phyloP scores from a whole-genome alignment of 2,888 invertebrate species.

The Synanthedon formicaeformis region DNA sequence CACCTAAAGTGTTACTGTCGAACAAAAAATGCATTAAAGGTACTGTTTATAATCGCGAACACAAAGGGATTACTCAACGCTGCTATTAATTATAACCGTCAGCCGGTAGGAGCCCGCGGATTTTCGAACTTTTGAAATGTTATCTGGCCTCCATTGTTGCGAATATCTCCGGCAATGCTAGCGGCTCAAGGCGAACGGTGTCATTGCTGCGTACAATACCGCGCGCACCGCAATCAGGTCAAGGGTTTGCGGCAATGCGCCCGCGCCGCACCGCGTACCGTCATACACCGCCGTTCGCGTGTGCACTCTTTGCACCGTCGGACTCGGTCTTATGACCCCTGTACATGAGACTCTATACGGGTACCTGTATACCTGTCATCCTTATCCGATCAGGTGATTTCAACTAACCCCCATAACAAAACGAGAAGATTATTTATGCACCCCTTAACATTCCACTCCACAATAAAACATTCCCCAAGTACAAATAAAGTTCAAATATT shows the following conservation, averaged over 20 bases:
- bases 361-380: constrained; percentile 33
- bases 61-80: constrained; percentile 44
- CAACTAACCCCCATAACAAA: constrained; percentile 24
- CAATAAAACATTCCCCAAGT: constrained; percentile 38
- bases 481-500: constrained; percentile 38
- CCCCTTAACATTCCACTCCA: constrained; percentile 31
- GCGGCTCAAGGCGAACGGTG: constrained; percentile 68
- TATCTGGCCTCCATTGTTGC: constrained; percentile 71
- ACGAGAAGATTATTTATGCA: constrained; percentile 38
- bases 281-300: constrained; percentile 14
- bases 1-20: neutral
- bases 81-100: constrained; percentile 49
- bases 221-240: constrained; percentile 56
- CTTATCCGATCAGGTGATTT: constrained; percentile 51
- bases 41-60: constrained; percentile 20
- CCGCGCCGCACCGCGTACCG: constrained; percentile 17
- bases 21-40: neutral
- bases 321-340: constrained; percentile 10
- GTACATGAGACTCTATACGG: constrained; percentile 18
- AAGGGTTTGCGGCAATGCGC: constrained; percentile 45
- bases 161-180: constrained; percentile 70
- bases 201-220: constrained; percentile 68
- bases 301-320: constrained; percentile 5
- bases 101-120: constrained; percentile 52
- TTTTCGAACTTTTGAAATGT: constrained; percentile 69